Conservation (phyloP, 2,888 invertebrate species). For the Agrotis clavis region DNA sequence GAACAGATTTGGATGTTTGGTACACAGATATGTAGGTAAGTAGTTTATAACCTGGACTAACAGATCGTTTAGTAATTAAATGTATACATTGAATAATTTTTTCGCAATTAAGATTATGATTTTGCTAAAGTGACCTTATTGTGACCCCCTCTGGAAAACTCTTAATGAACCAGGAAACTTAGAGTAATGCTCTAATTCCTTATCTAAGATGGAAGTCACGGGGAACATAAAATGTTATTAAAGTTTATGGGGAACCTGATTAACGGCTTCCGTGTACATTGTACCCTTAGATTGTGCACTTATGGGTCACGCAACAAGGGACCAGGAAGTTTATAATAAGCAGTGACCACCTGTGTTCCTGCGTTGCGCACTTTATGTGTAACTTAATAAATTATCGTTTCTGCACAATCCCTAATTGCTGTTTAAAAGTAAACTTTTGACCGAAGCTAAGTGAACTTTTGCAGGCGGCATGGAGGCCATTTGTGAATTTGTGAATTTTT, state of each 20-base stretch:
- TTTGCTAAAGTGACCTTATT: too few relatives aligned
- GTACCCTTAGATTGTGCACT: slow-evolving; percentile 9
- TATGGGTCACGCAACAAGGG: slow-evolving; percentile 24
- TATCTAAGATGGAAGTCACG: slow-evolving; percentile 41
- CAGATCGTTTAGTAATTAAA: too few relatives aligned
- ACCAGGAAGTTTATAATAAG: slow-evolving; percentile 34
- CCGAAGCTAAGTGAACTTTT: too few relatives aligned
- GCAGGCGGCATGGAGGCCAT: too few relatives aligned
- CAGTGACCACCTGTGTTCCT: background rate
- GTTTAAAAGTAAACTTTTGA: background rate
- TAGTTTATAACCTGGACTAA: too few relatives aligned
- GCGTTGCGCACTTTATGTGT: slow-evolving; percentile 6
- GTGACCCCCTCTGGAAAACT: background rate
- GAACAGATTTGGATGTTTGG: too few relatives aligned
- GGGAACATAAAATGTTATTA: slow-evolving; percentile 51
- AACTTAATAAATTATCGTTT: background rate
- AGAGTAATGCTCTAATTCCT: slow-evolving; percentile 22
- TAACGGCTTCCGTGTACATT: slow-evolving; percentile 46
- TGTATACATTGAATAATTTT: too few relatives aligned
- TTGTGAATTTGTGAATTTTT: too few relatives aligned
- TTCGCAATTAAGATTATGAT: too few relatives aligned
- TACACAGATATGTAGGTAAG: too few relatives aligned
- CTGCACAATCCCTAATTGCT: background rate
- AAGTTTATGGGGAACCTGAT: slow-evolving; percentile 43
- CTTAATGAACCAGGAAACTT: background rate